A percentile compares a stretch with the other conserved stretches of the same genome.
These are phyloP conservation scores for Hirtodrosophila duncani DNA, from an alignment of 2,888 invertebrate genomes.

Conservation along the genomic window DNA sequence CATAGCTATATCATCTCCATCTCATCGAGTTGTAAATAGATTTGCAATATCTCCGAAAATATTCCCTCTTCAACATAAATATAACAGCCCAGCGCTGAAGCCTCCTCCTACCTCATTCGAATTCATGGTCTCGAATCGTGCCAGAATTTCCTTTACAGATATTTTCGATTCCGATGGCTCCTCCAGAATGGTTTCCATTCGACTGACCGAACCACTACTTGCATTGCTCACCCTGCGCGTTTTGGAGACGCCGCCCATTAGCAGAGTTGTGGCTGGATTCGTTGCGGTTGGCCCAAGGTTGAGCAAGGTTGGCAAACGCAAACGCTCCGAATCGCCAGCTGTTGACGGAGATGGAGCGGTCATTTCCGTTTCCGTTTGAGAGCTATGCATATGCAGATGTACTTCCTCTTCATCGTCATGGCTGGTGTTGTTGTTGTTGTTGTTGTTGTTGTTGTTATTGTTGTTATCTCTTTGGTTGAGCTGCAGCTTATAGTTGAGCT, in stretches of 20 bases:
- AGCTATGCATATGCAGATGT: background rate
- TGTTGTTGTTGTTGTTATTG: constrained; percentile 35
- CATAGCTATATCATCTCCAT: too few relatives aligned
- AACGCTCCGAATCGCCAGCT: background rate
- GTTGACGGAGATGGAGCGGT: background rate
- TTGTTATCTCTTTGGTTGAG: constrained; percentile 52
- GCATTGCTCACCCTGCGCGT: constrained; percentile 77
- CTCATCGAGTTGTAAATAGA: too few relatives aligned
- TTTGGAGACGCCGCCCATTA: constrained; percentile 45
- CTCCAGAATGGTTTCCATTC: constrained; percentile 90
- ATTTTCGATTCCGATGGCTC: constrained; percentile 88
- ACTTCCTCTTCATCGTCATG: background rate
- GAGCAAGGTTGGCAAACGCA: background rate
- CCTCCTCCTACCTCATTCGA: constrained; percentile 71
- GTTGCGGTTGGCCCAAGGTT: too few relatives aligned
- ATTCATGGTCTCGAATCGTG: constrained; percentile 86
- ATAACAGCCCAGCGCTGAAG: too few relatives aligned
- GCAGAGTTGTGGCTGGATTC: constrained; percentile 13
- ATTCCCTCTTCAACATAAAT: too few relatives aligned
- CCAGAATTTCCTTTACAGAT: constrained; percentile 89
- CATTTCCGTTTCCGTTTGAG: background rate
- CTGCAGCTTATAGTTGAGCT: constrained; percentile 47
- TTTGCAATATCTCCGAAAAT: too few relatives aligned
- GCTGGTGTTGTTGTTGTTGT: constrained; percentile 7
- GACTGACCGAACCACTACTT: constrained; percentile 81